Percentiles rank a stretch among this genome's conserved stretches.
phyloP scores from a whole-genome alignment of 2,113 vertebrate species.

The Pionites leucogaster region DNA sequence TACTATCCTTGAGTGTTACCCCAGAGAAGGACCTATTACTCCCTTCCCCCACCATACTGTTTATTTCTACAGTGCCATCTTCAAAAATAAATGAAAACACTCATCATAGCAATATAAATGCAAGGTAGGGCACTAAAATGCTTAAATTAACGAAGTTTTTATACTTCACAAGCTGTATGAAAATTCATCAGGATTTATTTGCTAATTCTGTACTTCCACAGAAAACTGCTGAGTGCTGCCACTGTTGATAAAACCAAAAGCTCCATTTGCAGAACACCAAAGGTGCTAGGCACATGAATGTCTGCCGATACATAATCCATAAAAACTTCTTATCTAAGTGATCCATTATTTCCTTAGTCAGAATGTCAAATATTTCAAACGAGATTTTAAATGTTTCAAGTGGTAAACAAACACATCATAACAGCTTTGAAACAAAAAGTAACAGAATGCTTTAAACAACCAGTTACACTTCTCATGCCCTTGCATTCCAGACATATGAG shows the following conservation, averaged over 20 bases:
- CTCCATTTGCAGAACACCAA: background rate
- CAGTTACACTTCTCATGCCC: background rate
- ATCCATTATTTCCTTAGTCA: background rate
- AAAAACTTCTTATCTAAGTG: background rate
- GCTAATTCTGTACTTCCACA: background rate
- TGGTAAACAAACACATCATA: background rate
- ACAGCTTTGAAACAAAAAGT: background rate
- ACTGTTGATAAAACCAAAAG: background rate
- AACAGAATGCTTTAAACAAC: background rate
- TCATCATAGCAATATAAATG: background rate
- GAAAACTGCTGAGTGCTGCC: background rate
- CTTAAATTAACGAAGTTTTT: background rate
- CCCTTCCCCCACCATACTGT: background rate
- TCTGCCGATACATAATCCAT: background rate
- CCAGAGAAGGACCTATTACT: background rate
- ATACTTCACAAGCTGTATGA: background rate
- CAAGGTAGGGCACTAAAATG: background rate
- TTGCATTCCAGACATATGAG: background rate
- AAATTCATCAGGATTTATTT: background rate
- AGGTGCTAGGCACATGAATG: background rate
- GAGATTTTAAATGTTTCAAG: background rate
- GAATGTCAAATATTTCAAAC: background rate
- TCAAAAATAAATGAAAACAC: background rate
- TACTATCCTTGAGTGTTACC: background rate
- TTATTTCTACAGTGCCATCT: background rate